phyloP scores from a whole-genome alignment of 64 coral and sea anemone genomes.

The Dendronephthya gigantea region DNA sequence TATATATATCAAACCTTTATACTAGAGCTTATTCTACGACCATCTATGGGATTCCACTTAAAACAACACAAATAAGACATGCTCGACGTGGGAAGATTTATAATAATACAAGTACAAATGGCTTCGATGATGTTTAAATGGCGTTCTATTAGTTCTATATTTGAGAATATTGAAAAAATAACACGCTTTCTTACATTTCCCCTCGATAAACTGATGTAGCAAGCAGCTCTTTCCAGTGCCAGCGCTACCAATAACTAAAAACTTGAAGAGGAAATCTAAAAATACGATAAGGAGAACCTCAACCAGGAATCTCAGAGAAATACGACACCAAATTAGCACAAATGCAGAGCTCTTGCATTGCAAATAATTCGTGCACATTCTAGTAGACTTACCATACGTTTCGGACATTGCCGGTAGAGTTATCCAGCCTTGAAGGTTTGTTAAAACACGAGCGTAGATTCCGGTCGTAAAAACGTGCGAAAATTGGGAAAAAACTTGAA shows the following conservation, averaged over 20 bases:
- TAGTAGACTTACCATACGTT: constrained; percentile 61
- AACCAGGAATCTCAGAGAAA: background rate
- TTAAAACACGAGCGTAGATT: background rate
- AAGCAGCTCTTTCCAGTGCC: constrained; percentile 95
- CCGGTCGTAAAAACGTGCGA: background rate
- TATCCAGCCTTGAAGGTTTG: background rate
- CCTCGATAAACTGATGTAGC: constrained; percentile 99
- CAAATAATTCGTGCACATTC: background rate
- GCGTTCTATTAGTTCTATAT: background rate
- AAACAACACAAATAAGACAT: too few relatives aligned
- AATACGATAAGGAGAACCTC: background rate
- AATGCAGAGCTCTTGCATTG: background rate
- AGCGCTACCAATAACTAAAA: constrained; percentile 95
- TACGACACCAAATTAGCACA: background rate
- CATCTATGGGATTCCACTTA: too few relatives aligned
- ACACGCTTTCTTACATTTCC: constrained; percentile 84
- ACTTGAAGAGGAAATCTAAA: constrained; percentile 99
- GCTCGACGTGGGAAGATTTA: too few relatives aligned
- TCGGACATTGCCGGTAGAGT: constrained; percentile 63
- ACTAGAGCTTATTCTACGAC: too few relatives aligned
- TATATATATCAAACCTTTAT: background rate
- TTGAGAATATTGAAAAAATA: background rate
- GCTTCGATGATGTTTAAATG: too few relatives aligned
- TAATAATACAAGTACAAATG: too few relatives aligned
- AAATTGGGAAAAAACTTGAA: background rate